Evolutionary conservation across 1,140 invertebrate species (phyloP).

Genomic region (Micrasema longulum): DNA sequence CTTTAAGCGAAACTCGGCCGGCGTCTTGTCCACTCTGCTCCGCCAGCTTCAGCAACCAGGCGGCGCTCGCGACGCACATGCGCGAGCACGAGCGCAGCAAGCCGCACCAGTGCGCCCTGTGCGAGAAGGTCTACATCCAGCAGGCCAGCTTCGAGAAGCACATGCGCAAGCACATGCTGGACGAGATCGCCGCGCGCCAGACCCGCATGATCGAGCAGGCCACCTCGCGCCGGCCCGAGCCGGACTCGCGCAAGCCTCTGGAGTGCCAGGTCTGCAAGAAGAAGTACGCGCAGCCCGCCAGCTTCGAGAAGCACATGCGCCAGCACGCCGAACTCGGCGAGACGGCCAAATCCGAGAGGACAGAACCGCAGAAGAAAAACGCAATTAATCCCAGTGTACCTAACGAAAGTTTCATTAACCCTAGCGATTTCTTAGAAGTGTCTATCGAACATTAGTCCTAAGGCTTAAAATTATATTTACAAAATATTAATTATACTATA

Average conservation of each 20-base stretch:
- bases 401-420: constrained; percentile 48
- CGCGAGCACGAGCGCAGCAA: constrained; percentile 50
- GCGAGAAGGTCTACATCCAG: constrained; percentile 53
- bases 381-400: constrained; percentile 35
- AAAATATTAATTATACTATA: constrained; percentile 30
- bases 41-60: constrained; percentile 39
- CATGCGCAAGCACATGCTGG: constrained; percentile 48
- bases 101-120: constrained; percentile 53
- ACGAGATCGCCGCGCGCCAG: constrained; percentile 41
- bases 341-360: constrained; percentile 23
- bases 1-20: not conserved
- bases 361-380: constrained; percentile 23
- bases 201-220: constrained; percentile 44
- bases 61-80: constrained; percentile 44
- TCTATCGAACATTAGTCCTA: constrained; percentile 49
- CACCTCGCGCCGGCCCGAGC: not conserved
- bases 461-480: constrained; percentile 11
- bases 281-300: constrained; percentile 53
- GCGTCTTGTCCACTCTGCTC: constrained; percentile 49
- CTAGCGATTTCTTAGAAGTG: constrained; percentile 53
- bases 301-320: constrained; percentile 54
- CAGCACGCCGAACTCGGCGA: constrained; percentile 50
- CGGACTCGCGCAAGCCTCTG: constrained; percentile 43
- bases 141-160: constrained; percentile 54
- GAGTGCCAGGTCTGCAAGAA: constrained; percentile 52